Evolutionary conservation across 2,113 vertebrate genomes (phyloP), one percentile per base, ranked within the genome.

Genomic region (Entosphenus tridentatus): DNA sequence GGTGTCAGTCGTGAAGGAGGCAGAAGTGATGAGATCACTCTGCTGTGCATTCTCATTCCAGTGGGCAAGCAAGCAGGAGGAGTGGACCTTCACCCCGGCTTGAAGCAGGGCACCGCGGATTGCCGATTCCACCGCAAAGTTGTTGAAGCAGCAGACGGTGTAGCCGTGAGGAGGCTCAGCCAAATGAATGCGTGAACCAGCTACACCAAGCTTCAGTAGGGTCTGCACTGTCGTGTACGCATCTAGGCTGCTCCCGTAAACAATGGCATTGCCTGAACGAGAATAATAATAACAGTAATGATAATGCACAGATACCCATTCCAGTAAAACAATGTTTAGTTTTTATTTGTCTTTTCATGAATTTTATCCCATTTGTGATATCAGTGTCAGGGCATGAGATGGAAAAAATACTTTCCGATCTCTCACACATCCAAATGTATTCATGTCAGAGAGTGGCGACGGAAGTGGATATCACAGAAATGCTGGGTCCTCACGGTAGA

Each of bases 171-270:
- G 85, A 2, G 79, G 79, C 17, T 79, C 82, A n/a, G 89, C 81
- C 0, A 96, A 72, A 56, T 86, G 81, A 74, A 97, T 78, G 9
- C 75, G 16, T 75, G 74, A 73, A 21, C 89, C 90, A 1, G 2
- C 72, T 4, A 92, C 71, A 3, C 87, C 85, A 0, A 88, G 72
- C 70, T 74, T 55, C 12, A 95, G 78, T 70, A 97, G 78, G 2
- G 76, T 72, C 76, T 86, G 82, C 70, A 82, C 73, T 0, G 82
- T 79, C 70, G 81, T 88, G 78, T 84, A 93, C 14, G 70, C 67
- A 11, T 96, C 88, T 2, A 86, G 70, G 74, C 79, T 81, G 75
- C 80, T 80, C 57, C 93, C 93, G 11, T 93, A 96, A 71, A 97
- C 79, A 68, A 97, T 78, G 68, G 84, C 58, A 4, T 84, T 79